Evolutionary conservation across 2,797 vertebrate species (phyloP), one percentile per base, ranked within the genome.

Genomic region (Semotilus atromaculatus): DNA sequence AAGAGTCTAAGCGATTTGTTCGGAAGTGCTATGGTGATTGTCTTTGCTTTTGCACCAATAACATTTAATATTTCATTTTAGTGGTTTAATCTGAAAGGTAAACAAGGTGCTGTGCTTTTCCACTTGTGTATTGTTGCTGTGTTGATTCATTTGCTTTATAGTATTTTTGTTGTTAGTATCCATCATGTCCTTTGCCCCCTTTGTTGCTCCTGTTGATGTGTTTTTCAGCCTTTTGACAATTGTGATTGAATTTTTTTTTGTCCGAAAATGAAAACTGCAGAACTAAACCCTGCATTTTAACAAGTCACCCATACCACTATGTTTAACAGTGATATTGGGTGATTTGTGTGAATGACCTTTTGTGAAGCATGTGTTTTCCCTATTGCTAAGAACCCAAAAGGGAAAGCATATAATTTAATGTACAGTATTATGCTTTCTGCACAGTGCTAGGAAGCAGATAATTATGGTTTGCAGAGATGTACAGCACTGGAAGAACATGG

Each of bases 181-280:
- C 75, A 82, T 48, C 73, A 72, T 71, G 62, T 58, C 55, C 64
- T 81, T 79, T 80, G 68, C 79, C 38, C 58, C 48, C 62, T 81
- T 68, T 78, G 26, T 84, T 79, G 66, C 51, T 58, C 74, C 66
- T 43, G 21, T 68, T 78, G 74, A 78, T 84, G 82, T 84, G 81
- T 67, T 75, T 53, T 66, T 38, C 40, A 34, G 43, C n/a, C 71
- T 38, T 83, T 48, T 71, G 71, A 75, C 43, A 74, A 66, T 48
- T 74, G 23, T 73, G 7, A 38, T 48, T 48, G 45, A 8, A 34
- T 29, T 29, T 62, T 29, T 62, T 19, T 53, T 38, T 67, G 38
- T 29, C n/a, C 5, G 9, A 34, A 34, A 77, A 84, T 60, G 66
- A 55, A 70, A 71, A 55, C 45, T 38, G 0, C 14, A 38, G 4